phyloP scores from a whole-genome alignment of 1,140 invertebrate genomes.

The Micrasema longulum region DNA sequence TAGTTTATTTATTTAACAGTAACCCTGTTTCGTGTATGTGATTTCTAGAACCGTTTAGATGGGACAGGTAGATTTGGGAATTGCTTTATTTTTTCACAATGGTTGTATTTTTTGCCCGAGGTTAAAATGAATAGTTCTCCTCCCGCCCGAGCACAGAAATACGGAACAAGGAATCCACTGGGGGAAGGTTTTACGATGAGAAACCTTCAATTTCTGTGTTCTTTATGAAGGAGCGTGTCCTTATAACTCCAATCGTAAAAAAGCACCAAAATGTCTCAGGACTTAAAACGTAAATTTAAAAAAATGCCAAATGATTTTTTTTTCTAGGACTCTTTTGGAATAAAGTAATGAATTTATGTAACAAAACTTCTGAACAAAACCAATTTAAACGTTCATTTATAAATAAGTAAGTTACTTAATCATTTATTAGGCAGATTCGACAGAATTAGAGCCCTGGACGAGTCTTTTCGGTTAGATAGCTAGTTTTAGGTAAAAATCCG shows the following conservation, averaged over 20 bases:
- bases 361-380: too few relatives aligned
- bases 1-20: slow-evolving; percentile 22
- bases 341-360: too few relatives aligned
- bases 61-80: slow-evolving; percentile 52
- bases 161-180: slow-evolving; percentile 5
- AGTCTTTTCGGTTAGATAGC: too few relatives aligned
- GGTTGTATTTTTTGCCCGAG: slow-evolving; percentile 39
- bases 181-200: slow-evolving; percentile 48
- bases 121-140: slow-evolving; percentile 40
- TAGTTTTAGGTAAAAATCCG: too few relatives aligned
- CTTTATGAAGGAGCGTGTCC: slow-evolving; percentile 51
- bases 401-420: too few relatives aligned
- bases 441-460: too few relatives aligned
- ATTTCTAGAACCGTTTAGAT: slow-evolving; percentile 46
- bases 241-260: slow-evolving; percentile 33
- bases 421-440: too few relatives aligned
- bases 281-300: too few relatives aligned
- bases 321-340: too few relatives aligned
- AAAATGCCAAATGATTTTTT: too few relatives aligned
- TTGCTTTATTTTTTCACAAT: slow-evolving; percentile 48
- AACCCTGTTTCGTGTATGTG: slow-evolving; percentile 26
- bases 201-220: slow-evolving; percentile 50
- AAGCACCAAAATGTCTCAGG: too few relatives aligned
- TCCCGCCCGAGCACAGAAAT: slow-evolving; percentile 12
- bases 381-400: too few relatives aligned